Conservation (phyloP, 2,888 invertebrate genomes). For the Amaurobius ferox region DNA sequence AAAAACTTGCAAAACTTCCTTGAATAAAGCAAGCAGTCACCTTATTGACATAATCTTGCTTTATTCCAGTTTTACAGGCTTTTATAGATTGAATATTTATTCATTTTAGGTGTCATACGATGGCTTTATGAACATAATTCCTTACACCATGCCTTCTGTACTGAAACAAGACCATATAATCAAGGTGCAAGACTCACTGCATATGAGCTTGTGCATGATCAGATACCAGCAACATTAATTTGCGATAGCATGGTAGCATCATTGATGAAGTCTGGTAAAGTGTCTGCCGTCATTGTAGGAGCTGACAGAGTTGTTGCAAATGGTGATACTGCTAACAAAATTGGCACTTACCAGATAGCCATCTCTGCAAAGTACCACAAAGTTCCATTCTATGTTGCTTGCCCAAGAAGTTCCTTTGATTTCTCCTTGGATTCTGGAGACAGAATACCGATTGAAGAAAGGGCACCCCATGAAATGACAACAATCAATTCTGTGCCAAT, state of each 20-base stretch:
- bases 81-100: too few relatives aligned
- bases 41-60: too few relatives aligned
- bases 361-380: slow-evolving; percentile 92
- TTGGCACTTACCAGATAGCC: slow-evolving; percentile 95
- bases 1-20: too few relatives aligned
- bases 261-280: slow-evolving; percentile 88
- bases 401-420: slow-evolving; percentile 93
- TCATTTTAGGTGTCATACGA: slow-evolving; percentile 85
- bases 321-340: slow-evolving; percentile 99
- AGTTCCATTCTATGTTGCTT: slow-evolving; percentile 96
- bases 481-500: slow-evolving; percentile 90
- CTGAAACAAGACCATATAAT: slow-evolving; percentile 98
- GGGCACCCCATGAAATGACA: slow-evolving; percentile 94
- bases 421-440: slow-evolving; percentile 86
- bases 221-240: slow-evolving; percentile 93
- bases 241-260: slow-evolving; percentile 97
- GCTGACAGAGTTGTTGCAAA: slow-evolving; percentile 97
- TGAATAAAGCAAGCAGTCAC: too few relatives aligned
- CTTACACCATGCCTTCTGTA: slow-evolving; percentile 92
- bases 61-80: too few relatives aligned
- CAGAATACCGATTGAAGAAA: slow-evolving; percentile 93
- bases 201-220: slow-evolving; percentile 93
- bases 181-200: slow-evolving; percentile 97
- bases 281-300: slow-evolving; percentile 96
- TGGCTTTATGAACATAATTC: slow-evolving; percentile 82